Base-by-base conservation (phyloP, 2,888 invertebrate species). In the Tetheella fluctuosa region DNA sequence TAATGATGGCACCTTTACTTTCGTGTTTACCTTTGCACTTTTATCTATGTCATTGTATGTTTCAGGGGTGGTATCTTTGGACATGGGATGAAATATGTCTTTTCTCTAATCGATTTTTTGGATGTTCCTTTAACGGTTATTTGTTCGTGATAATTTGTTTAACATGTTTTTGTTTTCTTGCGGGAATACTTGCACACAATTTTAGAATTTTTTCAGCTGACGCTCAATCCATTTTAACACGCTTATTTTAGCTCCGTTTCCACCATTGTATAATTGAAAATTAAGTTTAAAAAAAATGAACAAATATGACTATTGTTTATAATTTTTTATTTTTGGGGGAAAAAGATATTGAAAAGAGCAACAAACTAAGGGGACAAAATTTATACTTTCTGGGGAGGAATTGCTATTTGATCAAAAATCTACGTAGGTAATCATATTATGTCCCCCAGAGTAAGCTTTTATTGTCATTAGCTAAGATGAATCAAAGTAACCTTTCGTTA, bases 11-110 rank as follows among this genome's bases (percentile, higher is more conserved):
- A 65, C 78, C 79, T 81, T 79, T 82, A 73, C 76, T 80, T 84
- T 81, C 80, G 67, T 91, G 89, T 91, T 92, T 91, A 91, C 88
- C 86, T 77, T 85, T 86, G 81, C 80, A 77, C 83, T 80, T 84
- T 89, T 90, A 86, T 90, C 86, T 85, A 81, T 83, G 77, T 78
- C 83, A 81, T 88, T 91, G 86, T 89, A 65, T 39, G 48, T 52
- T 68, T 71, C 73, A 80, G 75, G 89, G 89, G 90, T 84, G 87
- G 86, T 84, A 78, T 84, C 85, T 89, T 89, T 90, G 83, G 87
- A 88, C 85, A 85, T 80, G 81, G 76, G 72, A 85, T 85, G 86
- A 89, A 85, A 83, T 76, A 89, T 88, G 63, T 74, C 73, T 77
- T 82, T 77, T 80, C 72, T 76, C 76, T 85, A 83, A 85, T 84